Evolutionary conservation across 2,113 vertebrate genomes (phyloP).

Genomic region (Octodon degus): DNA sequence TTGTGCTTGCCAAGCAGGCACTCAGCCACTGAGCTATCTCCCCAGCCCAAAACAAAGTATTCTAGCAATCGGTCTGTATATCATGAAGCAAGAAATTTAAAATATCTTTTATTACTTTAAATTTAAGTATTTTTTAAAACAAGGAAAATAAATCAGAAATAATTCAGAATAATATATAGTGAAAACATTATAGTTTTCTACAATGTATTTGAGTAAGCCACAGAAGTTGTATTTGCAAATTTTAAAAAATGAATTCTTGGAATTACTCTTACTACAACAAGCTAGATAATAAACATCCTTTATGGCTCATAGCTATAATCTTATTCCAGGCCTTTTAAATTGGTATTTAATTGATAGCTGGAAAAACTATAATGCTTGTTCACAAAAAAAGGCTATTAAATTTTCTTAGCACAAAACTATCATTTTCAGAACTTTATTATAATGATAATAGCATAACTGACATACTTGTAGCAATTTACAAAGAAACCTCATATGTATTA

Average conservation of each 20-base stretch:
- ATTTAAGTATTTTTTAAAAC: neutral
- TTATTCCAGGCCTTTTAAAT: conserved; percentile 33
- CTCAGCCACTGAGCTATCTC: no score
- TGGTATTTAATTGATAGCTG: neutral
- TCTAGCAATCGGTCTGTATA: neutral
- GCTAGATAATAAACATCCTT: conserved; percentile 50
- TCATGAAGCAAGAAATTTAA: conserved; percentile 26
- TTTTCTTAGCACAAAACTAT: conserved; percentile 57
- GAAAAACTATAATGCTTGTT: neutral
- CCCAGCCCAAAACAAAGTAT: neutral
- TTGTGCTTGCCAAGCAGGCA: no score
- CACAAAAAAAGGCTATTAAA: conserved; percentile 21
- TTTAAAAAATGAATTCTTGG: conserved; percentile 6
- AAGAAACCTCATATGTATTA: conserved; percentile 36
- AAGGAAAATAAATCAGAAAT: conserved; percentile 51
- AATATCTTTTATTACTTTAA: conserved; percentile 40
- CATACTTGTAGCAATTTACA: conserved; percentile 43
- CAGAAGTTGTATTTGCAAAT: conserved; percentile 37
- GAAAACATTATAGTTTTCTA: conserved; percentile 32
- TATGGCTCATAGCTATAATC: neutral
- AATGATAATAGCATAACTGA: conserved; percentile 9
- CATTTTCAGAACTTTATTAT: conserved; percentile 19
- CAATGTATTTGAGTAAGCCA: neutral
- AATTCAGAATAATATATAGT: conserved; percentile 17
- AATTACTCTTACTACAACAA: conserved; percentile 28